phyloP scores from a whole-genome alignment of 2,113 vertebrate species.

The Azemiops feae region DNA sequence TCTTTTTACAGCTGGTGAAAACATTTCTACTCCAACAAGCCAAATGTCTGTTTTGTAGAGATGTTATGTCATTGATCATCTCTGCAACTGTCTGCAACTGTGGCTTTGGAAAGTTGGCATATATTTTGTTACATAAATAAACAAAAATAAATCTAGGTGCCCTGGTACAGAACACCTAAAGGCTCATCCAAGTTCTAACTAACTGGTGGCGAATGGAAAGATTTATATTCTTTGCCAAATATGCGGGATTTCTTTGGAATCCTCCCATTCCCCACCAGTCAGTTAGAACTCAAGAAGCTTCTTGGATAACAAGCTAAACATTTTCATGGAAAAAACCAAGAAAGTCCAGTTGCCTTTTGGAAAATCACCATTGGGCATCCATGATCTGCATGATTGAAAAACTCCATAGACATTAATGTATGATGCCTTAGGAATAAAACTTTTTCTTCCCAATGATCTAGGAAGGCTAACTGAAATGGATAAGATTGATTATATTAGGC shows the following conservation, averaged over 20 bases:
- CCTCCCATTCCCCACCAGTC: not conserved
- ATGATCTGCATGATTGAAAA: not conserved
- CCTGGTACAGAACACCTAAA: not conserved
- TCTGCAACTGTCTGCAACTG: not conserved
- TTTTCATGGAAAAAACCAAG: not conserved
- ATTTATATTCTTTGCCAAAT: not conserved
- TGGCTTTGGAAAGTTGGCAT: not conserved
- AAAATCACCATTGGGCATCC: not conserved
- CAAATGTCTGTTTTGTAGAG: not conserved
- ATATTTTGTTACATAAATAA: not conserved
- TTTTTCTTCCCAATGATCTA: not conserved
- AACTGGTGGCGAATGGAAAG: not conserved
- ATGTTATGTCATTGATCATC: not conserved
- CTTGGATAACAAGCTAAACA: not conserved
- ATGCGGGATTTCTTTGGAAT: not conserved
- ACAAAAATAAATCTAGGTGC: not conserved
- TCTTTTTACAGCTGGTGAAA: not conserved
- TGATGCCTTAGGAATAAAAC: not conserved
- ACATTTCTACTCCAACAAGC: not conserved
- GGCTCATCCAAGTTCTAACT: not conserved
- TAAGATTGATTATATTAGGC: not conserved
- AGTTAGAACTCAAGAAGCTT: not conserved
- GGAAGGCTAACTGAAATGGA: not conserved
- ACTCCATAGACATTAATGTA: not conserved
- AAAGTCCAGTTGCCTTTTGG: not conserved